phyloP scores from a whole-genome alignment of 2,797 vertebrate genomes.

The Sorex maritimensis region DNA sequence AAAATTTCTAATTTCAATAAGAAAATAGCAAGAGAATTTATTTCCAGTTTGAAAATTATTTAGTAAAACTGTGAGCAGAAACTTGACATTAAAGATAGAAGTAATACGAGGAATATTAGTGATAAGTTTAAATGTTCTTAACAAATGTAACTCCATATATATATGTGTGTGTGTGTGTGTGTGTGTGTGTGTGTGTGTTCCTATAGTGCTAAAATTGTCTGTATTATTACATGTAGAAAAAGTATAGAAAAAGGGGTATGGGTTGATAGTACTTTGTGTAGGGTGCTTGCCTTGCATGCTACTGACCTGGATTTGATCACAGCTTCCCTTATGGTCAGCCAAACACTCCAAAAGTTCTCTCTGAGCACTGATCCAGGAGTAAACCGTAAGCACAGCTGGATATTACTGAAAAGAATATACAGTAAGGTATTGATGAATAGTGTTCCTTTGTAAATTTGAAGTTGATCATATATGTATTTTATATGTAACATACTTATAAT shows the following conservation, averaged over 20 bases:
- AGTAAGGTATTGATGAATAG: not conserved
- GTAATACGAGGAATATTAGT: not conserved
- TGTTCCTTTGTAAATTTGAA: constrained; percentile 40
- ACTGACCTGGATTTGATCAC: too few species aligned
- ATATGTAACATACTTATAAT: too few species aligned
- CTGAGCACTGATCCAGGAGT: too few species aligned
- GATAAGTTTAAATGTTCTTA: not conserved
- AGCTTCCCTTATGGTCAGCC: too few species aligned
- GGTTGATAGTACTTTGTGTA: too few species aligned
- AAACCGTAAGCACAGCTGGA: too few species aligned
- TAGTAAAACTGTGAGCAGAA: not conserved
- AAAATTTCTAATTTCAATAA: constrained; percentile 19
- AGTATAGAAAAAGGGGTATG: too few species aligned
- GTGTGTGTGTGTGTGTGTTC: not conserved
- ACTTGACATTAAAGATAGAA: not conserved
- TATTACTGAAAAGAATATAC: not conserved
- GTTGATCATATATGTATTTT: not conserved
- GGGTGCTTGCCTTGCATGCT: too few species aligned
- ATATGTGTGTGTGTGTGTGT: not conserved
- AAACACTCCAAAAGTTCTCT: too few species aligned
- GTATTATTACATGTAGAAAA: too few species aligned
- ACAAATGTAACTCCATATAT: not conserved
- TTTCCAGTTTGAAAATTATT: constrained; percentile 9
- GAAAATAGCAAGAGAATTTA: not conserved
- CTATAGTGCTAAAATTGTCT: not conserved